Conservation (phyloP, 2,113 vertebrate species). For the Ardeotis arabs region DNA sequence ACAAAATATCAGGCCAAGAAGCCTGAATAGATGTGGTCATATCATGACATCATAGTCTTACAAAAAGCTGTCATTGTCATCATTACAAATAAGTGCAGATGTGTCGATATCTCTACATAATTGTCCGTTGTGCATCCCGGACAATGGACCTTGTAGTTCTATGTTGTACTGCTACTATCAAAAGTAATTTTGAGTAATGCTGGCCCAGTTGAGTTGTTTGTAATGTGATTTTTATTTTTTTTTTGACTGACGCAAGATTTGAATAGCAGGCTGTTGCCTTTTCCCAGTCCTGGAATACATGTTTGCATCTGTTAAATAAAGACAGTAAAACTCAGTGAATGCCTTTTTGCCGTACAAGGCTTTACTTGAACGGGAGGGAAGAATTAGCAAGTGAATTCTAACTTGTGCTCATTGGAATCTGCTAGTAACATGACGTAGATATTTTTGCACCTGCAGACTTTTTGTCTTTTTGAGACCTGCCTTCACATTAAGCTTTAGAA, state of each 20-base stretch:
- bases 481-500: constrained; percentile 10
- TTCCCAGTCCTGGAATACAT: neutral
- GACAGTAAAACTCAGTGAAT: neutral
- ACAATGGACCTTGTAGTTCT: constrained; percentile 2
- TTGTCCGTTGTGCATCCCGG: neutral
- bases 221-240: neutral
- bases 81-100: neutral
- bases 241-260: neutral
- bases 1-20: neutral
- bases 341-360: neutral
- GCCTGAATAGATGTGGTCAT: constrained; percentile 36
- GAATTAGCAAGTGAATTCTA: neutral
- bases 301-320: neutral
- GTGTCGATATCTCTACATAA: neutral
- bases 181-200: neutral
- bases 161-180: neutral
- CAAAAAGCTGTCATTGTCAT: constrained; percentile 43
- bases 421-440: neutral
- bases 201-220: neutral
- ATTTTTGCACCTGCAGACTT: neutral
- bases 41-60: constrained; percentile 15
- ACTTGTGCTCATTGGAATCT: neutral
- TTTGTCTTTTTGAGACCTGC: neutral
- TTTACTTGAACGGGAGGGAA: neutral
- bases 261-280: neutral